Evolutionary conservation across 2,888 invertebrate species (phyloP).

Genomic region (Scelioninae gen. 2): DNA sequence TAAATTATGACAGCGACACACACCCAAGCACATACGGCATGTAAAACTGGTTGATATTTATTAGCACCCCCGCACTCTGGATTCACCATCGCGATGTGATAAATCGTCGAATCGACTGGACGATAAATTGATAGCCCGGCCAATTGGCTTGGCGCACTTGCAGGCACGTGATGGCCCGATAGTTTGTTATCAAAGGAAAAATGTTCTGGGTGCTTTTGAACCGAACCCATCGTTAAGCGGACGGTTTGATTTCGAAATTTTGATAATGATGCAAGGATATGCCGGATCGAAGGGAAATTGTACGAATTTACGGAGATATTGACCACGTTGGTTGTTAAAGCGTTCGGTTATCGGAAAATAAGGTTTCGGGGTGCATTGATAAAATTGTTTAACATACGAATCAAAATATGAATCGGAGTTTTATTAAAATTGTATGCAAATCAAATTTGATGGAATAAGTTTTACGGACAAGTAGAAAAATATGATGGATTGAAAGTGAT

Average conservation of each 20-base stretch:
- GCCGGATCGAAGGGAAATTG: too few species aligned
- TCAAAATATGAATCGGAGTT: too few species aligned
- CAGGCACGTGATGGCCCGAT: constrained; percentile 45
- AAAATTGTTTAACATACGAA: too few species aligned
- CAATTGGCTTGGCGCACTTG: constrained; percentile 53
- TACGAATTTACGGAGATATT: too few species aligned
- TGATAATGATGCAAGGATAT: constrained; percentile 23
- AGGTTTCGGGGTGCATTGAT: too few species aligned
- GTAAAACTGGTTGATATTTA: constrained; percentile 54
- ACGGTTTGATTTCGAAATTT: constrained; percentile 21
- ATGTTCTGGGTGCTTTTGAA: constrained; percentile 27
- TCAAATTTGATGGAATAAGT: too few species aligned
- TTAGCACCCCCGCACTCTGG: constrained; percentile 50
- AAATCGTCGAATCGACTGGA: constrained; percentile 51
- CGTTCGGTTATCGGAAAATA: too few species aligned
- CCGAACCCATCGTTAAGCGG: constrained; percentile 29
- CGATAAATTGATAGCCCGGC: constrained; percentile 51
- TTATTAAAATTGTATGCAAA: too few species aligned
- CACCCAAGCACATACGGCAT: constrained; percentile 26
- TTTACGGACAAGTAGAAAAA: too few species aligned
- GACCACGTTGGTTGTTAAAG: too few species aligned
- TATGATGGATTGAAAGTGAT: too few species aligned
- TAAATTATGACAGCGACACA: constrained; percentile 49
- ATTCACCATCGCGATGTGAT: constrained; percentile 47
- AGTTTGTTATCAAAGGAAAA: constrained; percentile 49